Evolutionary conservation across 2,888 invertebrate species (phyloP).

Genomic region (Mythimna loreyi): DNA sequence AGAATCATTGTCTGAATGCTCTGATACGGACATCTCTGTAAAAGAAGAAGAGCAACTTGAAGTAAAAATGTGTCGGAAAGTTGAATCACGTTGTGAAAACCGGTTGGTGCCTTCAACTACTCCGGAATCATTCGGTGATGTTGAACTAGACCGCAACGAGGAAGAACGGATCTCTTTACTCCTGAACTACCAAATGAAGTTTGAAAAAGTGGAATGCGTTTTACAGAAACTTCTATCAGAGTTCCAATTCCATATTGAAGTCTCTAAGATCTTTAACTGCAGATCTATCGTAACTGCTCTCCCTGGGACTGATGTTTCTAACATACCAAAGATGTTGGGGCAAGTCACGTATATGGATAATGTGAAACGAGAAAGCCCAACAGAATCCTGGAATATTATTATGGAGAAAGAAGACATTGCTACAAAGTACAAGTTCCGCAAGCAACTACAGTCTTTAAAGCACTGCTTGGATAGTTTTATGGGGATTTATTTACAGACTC

Average conservation of each 20-base stretch:
- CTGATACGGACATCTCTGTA: constrained; percentile 77
- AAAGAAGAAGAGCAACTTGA: constrained; percentile 68
- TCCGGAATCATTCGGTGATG: constrained; percentile 83
- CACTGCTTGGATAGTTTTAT: constrained; percentile 78
- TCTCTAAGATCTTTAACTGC: constrained; percentile 82
- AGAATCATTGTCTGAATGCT: constrained; percentile 80
- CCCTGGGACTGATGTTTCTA: constrained; percentile 69
- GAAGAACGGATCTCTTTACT: constrained; percentile 78
- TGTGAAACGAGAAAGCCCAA: constrained; percentile 71
- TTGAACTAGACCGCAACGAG: constrained; percentile 83
- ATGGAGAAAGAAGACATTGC: constrained; percentile 79
- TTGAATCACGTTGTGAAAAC: constrained; percentile 65
- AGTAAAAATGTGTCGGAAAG: constrained; percentile 84
- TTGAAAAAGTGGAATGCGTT: constrained; percentile 80
- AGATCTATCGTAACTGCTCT: constrained; percentile 73
- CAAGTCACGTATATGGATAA: constrained; percentile 71
- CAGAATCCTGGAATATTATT: constrained; percentile 80
- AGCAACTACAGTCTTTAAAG: constrained; percentile 79
- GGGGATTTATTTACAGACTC: constrained; percentile 70
- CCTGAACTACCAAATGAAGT: constrained; percentile 78
- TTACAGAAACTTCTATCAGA: constrained; percentile 81
- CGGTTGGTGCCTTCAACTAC: constrained; percentile 73
- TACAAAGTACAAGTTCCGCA: constrained; percentile 78
- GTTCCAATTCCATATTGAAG: constrained; percentile 85
- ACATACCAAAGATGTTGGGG: constrained; percentile 69